phyloP scores from a whole-genome alignment of 2,113 vertebrate species.

The Pandion haliaetus region DNA sequence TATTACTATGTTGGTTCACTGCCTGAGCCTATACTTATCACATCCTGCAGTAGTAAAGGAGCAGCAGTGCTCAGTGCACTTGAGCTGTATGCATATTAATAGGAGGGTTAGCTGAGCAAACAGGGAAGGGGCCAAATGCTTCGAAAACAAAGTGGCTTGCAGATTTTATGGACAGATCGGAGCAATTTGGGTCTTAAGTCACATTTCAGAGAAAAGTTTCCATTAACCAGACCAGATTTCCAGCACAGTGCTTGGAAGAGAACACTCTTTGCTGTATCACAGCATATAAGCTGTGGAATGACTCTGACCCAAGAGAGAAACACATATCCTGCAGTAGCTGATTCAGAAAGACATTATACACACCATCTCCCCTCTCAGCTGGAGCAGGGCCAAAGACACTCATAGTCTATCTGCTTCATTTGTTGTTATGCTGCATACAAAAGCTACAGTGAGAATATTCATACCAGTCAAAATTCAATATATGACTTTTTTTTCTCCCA shows the following conservation, averaged over 20 bases:
- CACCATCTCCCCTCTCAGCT: not conserved
- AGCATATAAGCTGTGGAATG: not conserved
- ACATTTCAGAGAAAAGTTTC: not conserved
- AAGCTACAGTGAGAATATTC: not conserved
- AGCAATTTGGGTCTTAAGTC: not conserved
- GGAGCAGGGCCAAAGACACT: slow-evolving; percentile 1
- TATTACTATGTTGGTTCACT: slow-evolving; percentile 48
- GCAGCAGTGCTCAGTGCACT: not conserved
- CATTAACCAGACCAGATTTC: not conserved
- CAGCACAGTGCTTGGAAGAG: not conserved
- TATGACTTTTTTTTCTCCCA: not conserved
- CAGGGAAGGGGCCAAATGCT: not conserved
- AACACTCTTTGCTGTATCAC: not conserved
- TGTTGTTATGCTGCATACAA: not conserved
- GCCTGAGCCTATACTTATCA: slow-evolving; percentile 56
- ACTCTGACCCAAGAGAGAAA: slow-evolving; percentile 1
- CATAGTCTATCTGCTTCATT: not conserved
- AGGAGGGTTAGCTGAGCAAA: not conserved
- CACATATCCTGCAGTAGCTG: slow-evolving; percentile 12
- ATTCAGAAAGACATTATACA: slow-evolving; percentile 8
- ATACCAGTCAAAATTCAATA: not conserved
- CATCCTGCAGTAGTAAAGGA: slow-evolving; percentile 3
- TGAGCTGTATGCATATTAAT: slow-evolving; percentile 1
- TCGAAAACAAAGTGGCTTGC: not conserved
- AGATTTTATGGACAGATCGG: not conserved